A percentile compares a stretch with the other conserved stretches of the same genome.
These are phyloP conservation scores for Sturnus vulgaris DNA, from an alignment of 2,113 vertebrate species.

Conservation along the genomic window DNA sequence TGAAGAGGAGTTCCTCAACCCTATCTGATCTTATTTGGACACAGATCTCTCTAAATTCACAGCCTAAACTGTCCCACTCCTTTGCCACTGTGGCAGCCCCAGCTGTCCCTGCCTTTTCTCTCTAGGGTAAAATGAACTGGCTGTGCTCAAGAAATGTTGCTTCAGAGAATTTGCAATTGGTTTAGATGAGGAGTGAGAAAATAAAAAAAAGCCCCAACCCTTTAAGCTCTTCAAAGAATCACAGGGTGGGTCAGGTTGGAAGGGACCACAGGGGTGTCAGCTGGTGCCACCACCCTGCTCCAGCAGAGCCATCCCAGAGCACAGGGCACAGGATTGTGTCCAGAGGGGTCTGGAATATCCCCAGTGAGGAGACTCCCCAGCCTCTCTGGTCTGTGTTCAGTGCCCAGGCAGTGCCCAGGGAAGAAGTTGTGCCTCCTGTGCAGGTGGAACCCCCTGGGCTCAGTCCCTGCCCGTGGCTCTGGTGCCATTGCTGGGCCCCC, in stretches of 20 bases:
- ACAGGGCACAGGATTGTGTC: not conserved
- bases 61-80: not conserved
- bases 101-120: not conserved
- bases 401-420: no score
- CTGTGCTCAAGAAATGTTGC: not conserved
- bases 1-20: not conserved
- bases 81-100: not conserved
- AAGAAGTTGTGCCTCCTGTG: no score
- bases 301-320: not conserved
- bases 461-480: no score
- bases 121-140: not conserved
- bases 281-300: not conserved
- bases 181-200: not conserved
- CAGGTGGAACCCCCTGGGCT: no score
- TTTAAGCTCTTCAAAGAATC: not conserved
- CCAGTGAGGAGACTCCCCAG: not conserved
- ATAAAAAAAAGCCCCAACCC: not conserved
- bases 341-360: rapidly evolving
- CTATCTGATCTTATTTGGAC: not conserved
- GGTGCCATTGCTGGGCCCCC: no score
- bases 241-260: not conserved
- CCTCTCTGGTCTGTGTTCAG: not conserved
- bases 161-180: not conserved
- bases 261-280: not conserved
- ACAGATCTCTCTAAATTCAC: not conserved